Evolutionary conservation across 53 echinoderm and acorn worm genomes (phyloP), one percentile per base, ranked within the genome.

Genomic region (Henricia sp.): DNA sequence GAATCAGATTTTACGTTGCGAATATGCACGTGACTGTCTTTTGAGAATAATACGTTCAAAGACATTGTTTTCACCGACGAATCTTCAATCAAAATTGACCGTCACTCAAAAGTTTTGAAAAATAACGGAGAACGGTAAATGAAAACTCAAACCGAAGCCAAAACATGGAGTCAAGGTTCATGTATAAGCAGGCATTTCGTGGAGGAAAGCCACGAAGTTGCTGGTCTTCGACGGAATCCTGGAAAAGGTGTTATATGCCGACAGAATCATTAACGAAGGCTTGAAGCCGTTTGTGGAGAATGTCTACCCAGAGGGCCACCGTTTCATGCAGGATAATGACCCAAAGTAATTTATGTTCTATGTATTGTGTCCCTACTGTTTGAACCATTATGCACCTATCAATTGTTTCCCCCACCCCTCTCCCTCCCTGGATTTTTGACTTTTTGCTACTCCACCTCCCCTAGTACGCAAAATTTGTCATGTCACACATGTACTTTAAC

Each of bases 21-120:
- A 67, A 29, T 78, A 53, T 43, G 87, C 87, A 50, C 25, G 66
- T 0, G 2, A 50, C 0, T 77, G 77, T 34, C 67, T 87, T 26
- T 14, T 40, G 0, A 39, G 14, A 21, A 72, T 0, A 82, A 82
- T 16, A 51, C 34, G 27, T 88, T 88, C 23, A 28, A 37, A 1
- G 50, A 82, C 70, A 73, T 88, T 28, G 63, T 82, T 13, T 88
- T 82, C 35, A 82, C 82, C 10, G 88, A 82, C 39, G 88, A 88
- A 60, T 82, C 82, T 0, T 43, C 82, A 1, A 57, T 88, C 41
- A 69, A 82, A 43, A 14, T 88, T 17, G 88, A 88, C 1, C 36
- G 82, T 4, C 82, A 88, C 43, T 55, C 88, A 3, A 88, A 71
- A 28, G 82, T 87, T 64, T 16, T 27, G 65, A 36, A 64, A 36